Percentiles rank a stretch among this genome's conserved stretches.
phyloP scores from a whole-genome alignment of 2,797 vertebrate genomes.

The Anas bernieri region DNA sequence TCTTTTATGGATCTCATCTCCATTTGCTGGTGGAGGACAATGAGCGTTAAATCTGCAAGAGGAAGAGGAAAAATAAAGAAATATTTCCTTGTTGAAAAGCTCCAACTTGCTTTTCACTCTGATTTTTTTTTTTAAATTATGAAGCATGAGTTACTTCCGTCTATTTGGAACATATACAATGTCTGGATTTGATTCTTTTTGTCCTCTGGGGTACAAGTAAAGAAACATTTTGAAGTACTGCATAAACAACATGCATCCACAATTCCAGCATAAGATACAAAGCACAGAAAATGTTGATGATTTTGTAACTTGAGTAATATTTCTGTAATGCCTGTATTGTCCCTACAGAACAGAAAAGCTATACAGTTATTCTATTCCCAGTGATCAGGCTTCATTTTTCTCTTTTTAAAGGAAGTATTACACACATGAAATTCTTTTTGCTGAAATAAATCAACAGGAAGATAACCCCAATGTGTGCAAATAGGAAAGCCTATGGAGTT shows the following conservation, averaged over 20 bases:
- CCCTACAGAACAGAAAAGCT: background rate
- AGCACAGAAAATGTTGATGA: background rate
- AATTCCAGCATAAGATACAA: background rate
- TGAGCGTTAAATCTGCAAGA: conserved; percentile 83
- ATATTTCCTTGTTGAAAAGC: background rate
- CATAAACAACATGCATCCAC: background rate
- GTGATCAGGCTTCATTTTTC: background rate
- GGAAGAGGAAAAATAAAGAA: conserved; percentile 14
- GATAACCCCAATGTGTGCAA: background rate
- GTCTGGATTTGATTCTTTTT: background rate
- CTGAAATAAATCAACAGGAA: background rate
- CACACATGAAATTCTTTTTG: background rate
- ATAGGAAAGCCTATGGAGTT: background rate
- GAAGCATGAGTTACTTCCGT: background rate
- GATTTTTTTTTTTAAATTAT: background rate
- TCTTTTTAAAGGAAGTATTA: background rate
- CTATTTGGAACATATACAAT: background rate
- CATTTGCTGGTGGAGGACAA: conserved; percentile 83
- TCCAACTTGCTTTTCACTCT: background rate
- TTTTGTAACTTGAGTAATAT: conserved; percentile 15
- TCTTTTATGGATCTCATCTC: conserved; percentile 90
- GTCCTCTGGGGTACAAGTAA: conserved; percentile 5
- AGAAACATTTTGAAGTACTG: conserved; percentile 13
- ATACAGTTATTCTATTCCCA: background rate
- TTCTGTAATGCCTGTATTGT: background rate